Conservation (phyloP, 2,113 vertebrate genomes). For the Malaclemys terrapin region DNA sequence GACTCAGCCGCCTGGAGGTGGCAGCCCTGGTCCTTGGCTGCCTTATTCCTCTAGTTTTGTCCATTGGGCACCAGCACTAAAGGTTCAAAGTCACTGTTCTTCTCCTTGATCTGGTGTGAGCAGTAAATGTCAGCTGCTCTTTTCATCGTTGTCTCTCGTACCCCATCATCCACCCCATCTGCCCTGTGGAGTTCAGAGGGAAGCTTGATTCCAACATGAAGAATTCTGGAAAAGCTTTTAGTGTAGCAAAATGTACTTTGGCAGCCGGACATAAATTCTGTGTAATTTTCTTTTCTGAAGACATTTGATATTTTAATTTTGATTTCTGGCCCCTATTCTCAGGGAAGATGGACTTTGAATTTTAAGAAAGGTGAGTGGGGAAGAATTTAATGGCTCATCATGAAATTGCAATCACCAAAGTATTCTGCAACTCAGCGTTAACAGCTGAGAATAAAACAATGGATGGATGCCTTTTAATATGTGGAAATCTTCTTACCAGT, state of each 20-base stretch:
- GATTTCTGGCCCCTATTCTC: conserved; percentile 83
- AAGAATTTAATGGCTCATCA: conserved; percentile 63
- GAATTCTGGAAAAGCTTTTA: conserved; percentile 63
- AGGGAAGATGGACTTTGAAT: conserved; percentile 81
- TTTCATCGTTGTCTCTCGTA: conserved; percentile 66
- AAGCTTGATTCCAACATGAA: conserved; percentile 63
- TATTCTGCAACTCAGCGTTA: conserved; percentile 69
- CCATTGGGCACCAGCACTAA: conserved; percentile 97
- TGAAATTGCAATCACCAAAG: conserved; percentile 75
- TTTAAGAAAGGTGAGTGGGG: conserved; percentile 62
- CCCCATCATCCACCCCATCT: conserved; percentile 68
- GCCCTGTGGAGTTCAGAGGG: conserved; percentile 71
- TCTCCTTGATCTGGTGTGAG: conserved; percentile 45
- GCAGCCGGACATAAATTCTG: conserved; percentile 58
- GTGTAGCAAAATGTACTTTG: conserved; percentile 72
- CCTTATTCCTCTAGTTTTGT: conserved; percentile 95
- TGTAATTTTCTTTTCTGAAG: conserved; percentile 73
- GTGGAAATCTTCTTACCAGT: conserved; percentile 28
- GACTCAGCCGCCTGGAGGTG: conserved; percentile 95
- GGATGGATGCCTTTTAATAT: conserved; percentile 25
- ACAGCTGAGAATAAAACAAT: conserved; percentile 39
- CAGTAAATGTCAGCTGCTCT: conserved; percentile 63
- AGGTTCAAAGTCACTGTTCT: not conserved
- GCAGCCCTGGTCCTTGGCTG: conserved; percentile 93
- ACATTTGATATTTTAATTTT: conserved; percentile 74